Evolutionary conservation across 37 sponge, comb jelly and placozoan species (phyloP), one percentile per base, ranked within the genome.

Genomic region (Agelas oroides): DNA sequence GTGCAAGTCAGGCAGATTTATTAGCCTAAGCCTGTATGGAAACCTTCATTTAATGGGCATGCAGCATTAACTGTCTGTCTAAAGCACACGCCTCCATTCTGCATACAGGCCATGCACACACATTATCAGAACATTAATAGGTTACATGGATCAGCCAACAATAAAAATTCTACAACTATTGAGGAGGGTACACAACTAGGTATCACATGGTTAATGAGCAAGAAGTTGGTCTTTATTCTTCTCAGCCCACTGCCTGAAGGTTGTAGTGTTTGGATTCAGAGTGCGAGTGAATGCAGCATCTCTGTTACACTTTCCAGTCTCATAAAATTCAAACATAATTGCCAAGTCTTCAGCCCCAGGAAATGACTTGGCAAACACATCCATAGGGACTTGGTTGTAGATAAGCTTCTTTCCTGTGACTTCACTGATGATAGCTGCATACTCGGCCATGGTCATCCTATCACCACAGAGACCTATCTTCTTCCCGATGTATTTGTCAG

Each of bases 311-410:
- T 81, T 82, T 12, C 25, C 77, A 0, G 16, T n/a, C 19, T 57
- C 36, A 55, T 89, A 89, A 57, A 63, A 89, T 0, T 89, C 69
- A 41, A 76, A 89, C 89, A 89, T 89, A 14, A 72, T 72, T 36
- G 84, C 82, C 30, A 89, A n/a, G n/a, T 89, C 89, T 1, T 77
- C 72, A 39, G 89, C 83, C 15, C 69, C 76, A 1, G 89, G 89
- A 81, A 46, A 46, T 12, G 72, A 65, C 19, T 75, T 54, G 20
- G 83, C 77, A 76, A 54, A 89, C 68, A 20, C 52, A 14, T 82
- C 83, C 0, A 70, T 19, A 14, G 77, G 40, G 2, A 89, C 71
- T n/a, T 75, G 28, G 24, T 63, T 58, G 71, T 67, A 75, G 12
- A 39, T 53, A 12, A 56, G 21, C 1, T 72, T 76, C 57, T 83